phyloP scores from a whole-genome alignment of 2,113 vertebrate genomes.

The Agapornis roseicollis region DNA sequence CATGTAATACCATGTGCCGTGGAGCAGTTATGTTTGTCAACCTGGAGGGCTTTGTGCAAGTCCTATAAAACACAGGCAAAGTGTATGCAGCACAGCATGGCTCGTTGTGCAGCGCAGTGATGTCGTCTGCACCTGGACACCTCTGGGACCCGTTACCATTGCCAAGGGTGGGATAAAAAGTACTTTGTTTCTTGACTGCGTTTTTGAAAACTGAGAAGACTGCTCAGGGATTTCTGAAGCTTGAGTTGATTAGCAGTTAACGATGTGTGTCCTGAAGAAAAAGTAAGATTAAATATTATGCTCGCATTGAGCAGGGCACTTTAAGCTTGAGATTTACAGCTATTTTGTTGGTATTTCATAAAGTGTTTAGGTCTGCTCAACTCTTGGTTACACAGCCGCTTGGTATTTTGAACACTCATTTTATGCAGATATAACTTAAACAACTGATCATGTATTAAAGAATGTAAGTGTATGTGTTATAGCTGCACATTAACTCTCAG shows the following conservation, averaged over 20 bases:
- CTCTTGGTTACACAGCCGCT: conserved; percentile 25
- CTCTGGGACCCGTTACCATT: conserved; percentile 58
- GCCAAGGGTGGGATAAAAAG: conserved; percentile 61
- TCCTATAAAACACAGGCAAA: conserved; percentile 40
- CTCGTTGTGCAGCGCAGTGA: not conserved
- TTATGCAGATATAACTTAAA: conserved; percentile 55
- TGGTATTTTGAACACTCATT: conserved; percentile 57
- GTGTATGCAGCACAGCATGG: not conserved
- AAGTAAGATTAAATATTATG: conserved; percentile 72
- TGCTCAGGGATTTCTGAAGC: conserved; percentile 72
- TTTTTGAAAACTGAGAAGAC: conserved; percentile 74
- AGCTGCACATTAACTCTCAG: not conserved
- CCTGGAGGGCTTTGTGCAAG: conserved; percentile 22
- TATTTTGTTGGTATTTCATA: conserved; percentile 62
- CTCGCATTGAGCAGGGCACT: conserved; percentile 62
- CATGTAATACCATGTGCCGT: not conserved
- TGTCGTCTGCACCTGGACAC: conserved; percentile 70
- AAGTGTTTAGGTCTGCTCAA: conserved; percentile 54
- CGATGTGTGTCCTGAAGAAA: conserved; percentile 76
- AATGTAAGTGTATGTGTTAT: not conserved
- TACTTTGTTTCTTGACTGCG: conserved; percentile 65
- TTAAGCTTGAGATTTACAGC: conserved; percentile 64
- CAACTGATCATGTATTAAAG: conserved; percentile 18
- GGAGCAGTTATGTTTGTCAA: conserved; percentile 12
- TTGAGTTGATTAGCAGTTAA: conserved; percentile 80